Evolutionary conservation across 2,797 vertebrate genomes (phyloP).

Genomic region (Hapalemur alaotrensis): DNA sequence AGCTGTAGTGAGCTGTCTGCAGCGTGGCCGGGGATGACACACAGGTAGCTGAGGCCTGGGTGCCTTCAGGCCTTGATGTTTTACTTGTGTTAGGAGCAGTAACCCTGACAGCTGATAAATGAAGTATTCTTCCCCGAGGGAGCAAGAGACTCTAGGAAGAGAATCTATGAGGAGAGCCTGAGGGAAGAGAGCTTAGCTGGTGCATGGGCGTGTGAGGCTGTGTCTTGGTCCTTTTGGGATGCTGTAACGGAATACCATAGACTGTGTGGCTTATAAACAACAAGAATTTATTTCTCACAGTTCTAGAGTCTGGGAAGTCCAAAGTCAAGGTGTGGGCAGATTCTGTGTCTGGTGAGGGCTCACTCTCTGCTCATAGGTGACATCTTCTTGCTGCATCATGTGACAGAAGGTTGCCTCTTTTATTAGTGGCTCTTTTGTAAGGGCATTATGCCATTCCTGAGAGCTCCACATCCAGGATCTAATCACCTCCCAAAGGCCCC

Average conservation of each 20-base stretch:
- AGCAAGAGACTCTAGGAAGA: not conserved
- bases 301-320: not conserved
- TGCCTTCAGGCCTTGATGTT: not conserved
- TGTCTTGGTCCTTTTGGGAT: not conserved
- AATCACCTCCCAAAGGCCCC: not conserved
- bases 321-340: not conserved
- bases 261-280: not conserved
- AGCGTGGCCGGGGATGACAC: fast-evolving
- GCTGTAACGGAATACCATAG: not conserved
- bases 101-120: not conserved
- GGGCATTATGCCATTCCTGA: not conserved
- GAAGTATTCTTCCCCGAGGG: not conserved
- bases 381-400: not conserved
- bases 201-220: too few relatives aligned
- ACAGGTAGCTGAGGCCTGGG: not conserved
- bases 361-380: not conserved
- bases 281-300: not conserved
- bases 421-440: not conserved
- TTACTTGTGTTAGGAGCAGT: not conserved
- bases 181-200: not conserved
- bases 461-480: not conserved
- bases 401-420: not conserved
- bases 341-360: not conserved
- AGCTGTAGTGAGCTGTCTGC: not conserved
- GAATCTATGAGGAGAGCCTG: not conserved